These are phyloP conservation scores for Apis cerana DNA, from an alignment of 1,140 invertebrate species.

Conservation along the genomic window DNA sequence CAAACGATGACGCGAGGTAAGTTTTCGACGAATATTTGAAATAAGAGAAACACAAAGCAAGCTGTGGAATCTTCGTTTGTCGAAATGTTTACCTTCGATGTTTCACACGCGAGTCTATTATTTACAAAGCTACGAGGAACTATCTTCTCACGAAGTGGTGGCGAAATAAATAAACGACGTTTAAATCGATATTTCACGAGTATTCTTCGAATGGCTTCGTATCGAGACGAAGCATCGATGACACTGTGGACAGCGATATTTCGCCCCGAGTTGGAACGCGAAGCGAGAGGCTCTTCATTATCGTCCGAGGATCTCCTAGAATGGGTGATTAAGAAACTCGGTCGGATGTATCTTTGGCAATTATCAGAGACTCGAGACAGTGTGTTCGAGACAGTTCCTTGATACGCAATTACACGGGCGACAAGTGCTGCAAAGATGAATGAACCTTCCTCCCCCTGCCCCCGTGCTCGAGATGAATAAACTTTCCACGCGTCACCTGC, in stretches of 20 bases:
- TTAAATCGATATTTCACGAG: conserved; percentile 6
- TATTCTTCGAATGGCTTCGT: neutral
- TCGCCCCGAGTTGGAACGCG: neutral
- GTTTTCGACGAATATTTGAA: too few relatives aligned
- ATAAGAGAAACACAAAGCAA: too few relatives aligned
- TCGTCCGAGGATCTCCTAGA: neutral
- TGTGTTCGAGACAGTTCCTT: conserved; percentile 27
- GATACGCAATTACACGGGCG: conserved; percentile 46
- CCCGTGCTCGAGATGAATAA: neutral
- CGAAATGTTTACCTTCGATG: too few relatives aligned
- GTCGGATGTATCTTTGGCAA: conserved; percentile 11
- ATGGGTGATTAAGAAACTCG: conserved; percentile 6
- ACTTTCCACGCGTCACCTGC: neutral
- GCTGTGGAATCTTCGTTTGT: too few relatives aligned
- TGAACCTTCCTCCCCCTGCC: neutral
- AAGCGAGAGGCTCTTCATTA: neutral
- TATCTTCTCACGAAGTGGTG: too few relatives aligned
- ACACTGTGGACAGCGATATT: neutral
- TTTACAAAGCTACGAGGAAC: neutral
- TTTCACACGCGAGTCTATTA: neutral
- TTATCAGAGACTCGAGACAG: conserved; percentile 19
- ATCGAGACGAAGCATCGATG: neutral
- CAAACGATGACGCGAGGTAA: too few relatives aligned
- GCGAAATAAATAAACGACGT: neutral
- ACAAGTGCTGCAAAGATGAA: conserved; percentile 30